A percentile compares a stretch with the other conserved stretches of the same genome.
Conservation (phyloP, 2,797 vertebrate species). For the Syndactyla subalaris region DNA sequence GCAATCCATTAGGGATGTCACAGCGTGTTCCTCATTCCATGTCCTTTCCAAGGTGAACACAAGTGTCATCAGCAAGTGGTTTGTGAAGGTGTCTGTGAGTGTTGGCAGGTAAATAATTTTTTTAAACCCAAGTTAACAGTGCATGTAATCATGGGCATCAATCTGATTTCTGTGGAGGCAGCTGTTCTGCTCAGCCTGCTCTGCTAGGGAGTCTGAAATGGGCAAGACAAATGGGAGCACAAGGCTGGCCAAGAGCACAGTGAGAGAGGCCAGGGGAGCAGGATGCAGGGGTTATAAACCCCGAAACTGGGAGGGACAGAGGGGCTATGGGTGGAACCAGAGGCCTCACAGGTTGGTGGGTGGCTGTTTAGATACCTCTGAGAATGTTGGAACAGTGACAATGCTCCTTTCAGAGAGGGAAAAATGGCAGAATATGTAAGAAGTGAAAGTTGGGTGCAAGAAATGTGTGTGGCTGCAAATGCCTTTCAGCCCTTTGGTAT, state of each 20-base stretch:
- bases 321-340: neutral
- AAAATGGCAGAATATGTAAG: neutral
- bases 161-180: slow-evolving; percentile 20
- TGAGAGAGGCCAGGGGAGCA: neutral
- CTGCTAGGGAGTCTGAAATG: neutral
- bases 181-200: neutral
- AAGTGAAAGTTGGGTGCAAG: neutral
- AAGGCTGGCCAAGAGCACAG: neutral
- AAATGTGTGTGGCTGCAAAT: neutral
- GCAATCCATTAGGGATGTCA: neutral
- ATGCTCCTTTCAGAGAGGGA: neutral
- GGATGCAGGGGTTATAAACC: neutral
- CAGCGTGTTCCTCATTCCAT: neutral
- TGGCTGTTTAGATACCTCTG: neutral
- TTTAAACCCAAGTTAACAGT: slow-evolving; percentile 46
- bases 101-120: slow-evolving; percentile 61
- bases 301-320: neutral
- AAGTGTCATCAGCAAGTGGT: slow-evolving; percentile 5
- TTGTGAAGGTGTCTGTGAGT: slow-evolving; percentile 38
- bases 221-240: neutral
- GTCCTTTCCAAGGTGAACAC: slow-evolving; percentile 54
- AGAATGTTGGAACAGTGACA: neutral
- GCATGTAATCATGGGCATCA: slow-evolving; percentile 55
- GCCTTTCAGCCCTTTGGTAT: neutral
- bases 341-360: neutral